A percentile compares a stretch with the other conserved stretches of the same genome.
phyloP scores from a whole-genome alignment of 2,797 vertebrate genomes.

The Phrynocephalus vlangalii region DNA sequence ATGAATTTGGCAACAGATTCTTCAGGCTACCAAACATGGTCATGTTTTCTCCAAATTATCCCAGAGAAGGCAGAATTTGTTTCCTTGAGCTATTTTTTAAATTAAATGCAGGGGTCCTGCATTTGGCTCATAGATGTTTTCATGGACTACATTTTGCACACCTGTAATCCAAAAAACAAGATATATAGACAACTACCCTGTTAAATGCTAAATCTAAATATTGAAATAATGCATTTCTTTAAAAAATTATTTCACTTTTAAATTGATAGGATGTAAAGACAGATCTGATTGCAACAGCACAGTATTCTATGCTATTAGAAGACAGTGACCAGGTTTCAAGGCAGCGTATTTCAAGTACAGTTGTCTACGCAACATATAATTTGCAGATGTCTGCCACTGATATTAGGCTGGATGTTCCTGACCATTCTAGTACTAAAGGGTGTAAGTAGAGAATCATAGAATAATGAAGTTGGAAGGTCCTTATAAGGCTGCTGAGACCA shows the following conservation, averaged over 20 bases:
- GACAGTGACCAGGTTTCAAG: background rate
- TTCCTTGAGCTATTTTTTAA: too few relatives aligned
- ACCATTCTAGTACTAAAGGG: background rate
- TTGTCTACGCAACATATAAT: background rate
- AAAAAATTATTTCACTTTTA: background rate
- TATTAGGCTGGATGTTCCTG: background rate
- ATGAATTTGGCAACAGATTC: too few relatives aligned
- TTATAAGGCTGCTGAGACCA: too few relatives aligned
- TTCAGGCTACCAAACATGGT: too few relatives aligned
- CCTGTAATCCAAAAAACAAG: background rate
- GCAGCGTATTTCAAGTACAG: background rate
- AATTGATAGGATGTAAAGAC: conserved; percentile 14
- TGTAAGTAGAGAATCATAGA: background rate
- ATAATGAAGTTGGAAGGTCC: too few relatives aligned
- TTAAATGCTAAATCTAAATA: background rate
- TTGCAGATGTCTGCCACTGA: background rate
- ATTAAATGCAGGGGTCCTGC: too few relatives aligned
- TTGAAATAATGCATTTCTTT: background rate
- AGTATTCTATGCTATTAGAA: background rate
- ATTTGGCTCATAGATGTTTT: too few relatives aligned
- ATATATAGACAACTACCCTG: too few relatives aligned
- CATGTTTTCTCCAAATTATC: too few relatives aligned
- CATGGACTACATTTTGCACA: too few relatives aligned
- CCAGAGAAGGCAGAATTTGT: too few relatives aligned
- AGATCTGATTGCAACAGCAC: background rate